A percentile compares a stretch with the other conserved stretches of the same genome.
phyloP scores from a whole-genome alignment of 2,113 vertebrate genomes.

The Prunella himalayana region DNA sequence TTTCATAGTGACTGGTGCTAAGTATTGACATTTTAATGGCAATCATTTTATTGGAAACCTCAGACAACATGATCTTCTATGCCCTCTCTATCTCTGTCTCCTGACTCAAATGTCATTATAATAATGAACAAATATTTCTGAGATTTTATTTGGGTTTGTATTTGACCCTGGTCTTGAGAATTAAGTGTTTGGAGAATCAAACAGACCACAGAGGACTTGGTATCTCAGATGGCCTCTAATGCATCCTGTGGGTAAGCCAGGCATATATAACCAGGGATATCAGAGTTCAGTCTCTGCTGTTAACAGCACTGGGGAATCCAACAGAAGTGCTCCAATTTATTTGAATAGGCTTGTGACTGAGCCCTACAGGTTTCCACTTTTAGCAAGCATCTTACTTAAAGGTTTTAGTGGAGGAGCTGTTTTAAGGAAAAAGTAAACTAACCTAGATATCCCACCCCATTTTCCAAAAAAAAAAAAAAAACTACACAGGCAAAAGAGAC shows the following conservation, averaged over 20 bases:
- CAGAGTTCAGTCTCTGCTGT: not conserved
- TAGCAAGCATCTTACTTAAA: not conserved
- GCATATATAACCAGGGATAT: not conserved
- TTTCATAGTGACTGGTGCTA: not conserved
- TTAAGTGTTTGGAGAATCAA: not conserved
- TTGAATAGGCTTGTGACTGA: not conserved
- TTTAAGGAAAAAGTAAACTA: not conserved
- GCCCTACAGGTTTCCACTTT: not conserved
- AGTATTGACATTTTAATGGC: not conserved
- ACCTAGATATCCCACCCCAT: accelerated
- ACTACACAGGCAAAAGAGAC: not conserved
- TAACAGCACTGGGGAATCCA: not conserved
- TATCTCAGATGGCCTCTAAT: not conserved
- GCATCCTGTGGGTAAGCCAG: not conserved
- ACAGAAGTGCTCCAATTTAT: not conserved
- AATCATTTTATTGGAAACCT: not conserved
- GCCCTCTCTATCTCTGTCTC: not conserved
- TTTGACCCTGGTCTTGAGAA: not conserved
- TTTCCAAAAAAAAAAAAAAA: not conserved
- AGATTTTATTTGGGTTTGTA: not conserved
- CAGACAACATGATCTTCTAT: not conserved
- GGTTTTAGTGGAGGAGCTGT: not conserved
- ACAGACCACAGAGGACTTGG: not conserved
- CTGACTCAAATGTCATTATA: not conserved
- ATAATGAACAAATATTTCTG: not conserved